Evolutionary conservation across 1,140 invertebrate species (phyloP).

Genomic region (Anagrus nilaparvatae): DNA sequence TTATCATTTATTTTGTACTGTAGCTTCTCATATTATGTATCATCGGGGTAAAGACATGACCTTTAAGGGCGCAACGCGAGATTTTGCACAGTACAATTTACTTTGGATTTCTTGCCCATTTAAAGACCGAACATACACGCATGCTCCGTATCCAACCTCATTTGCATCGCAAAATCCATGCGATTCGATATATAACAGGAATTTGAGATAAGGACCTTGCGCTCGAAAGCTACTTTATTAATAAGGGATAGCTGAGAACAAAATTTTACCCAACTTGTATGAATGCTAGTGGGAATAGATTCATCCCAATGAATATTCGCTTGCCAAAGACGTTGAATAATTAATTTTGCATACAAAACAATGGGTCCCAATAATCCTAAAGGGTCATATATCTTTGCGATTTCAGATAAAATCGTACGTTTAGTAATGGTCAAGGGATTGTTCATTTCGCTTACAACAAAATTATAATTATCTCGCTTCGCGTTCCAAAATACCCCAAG

Average conservation of each 20-base stretch:
- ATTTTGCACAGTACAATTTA: conserved; percentile 21
- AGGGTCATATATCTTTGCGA: conserved; percentile 16
- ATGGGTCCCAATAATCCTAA: conserved; percentile 11
- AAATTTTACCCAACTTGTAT: too few relatives aligned
- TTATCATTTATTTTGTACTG: too few relatives aligned
- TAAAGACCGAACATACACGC: conserved; percentile 14
- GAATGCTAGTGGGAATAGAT: too few relatives aligned
- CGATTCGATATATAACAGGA: neutral
- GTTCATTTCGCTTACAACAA: neutral
- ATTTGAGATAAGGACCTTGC: neutral
- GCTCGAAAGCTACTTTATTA: neutral
- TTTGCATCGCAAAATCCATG: conserved; percentile 21
- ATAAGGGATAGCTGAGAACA: too few relatives aligned
- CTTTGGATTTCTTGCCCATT: neutral
- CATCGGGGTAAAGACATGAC: conserved; percentile 11
- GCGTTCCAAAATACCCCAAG: conserved; percentile 20
- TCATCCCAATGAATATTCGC: conserved; percentile 2
- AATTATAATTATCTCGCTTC: conserved; percentile 7
- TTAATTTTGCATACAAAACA: conserved; percentile 12
- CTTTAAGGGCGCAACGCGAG: conserved; percentile 20
- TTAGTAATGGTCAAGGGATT: neutral
- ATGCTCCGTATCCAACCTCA: conserved; percentile 18
- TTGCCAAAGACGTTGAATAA: conserved; percentile 14
- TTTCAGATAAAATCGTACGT: conserved; percentile 10
- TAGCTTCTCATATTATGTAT: too few relatives aligned